Evolutionary conservation across 2,888 invertebrate genomes (phyloP).

Genomic region (Sipunculus nudus): DNA sequence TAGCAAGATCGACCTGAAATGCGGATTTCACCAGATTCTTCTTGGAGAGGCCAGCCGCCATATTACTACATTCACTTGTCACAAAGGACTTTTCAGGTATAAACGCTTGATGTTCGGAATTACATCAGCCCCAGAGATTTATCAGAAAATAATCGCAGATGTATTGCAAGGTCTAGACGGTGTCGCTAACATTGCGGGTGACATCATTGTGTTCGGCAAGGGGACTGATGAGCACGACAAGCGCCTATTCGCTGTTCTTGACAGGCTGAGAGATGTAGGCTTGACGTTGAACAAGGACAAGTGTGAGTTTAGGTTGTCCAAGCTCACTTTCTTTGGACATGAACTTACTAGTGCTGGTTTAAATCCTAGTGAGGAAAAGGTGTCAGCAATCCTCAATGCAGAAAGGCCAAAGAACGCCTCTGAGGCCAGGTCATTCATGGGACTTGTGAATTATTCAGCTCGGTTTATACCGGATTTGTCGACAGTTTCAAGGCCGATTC

Average conservation of each 20-base stretch:
- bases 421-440: slow-evolving; percentile 44
- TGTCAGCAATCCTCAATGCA: slow-evolving; percentile 24
- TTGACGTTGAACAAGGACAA: slow-evolving; percentile 7
- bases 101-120: slow-evolving; percentile 21
- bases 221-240: slow-evolving; percentile 1
- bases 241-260: slow-evolving; percentile 15
- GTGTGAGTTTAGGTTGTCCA: not conserved
- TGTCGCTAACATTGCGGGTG: slow-evolving; percentile 12
- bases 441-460: slow-evolving; percentile 29
- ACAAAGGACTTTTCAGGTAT: slow-evolving; percentile 11
- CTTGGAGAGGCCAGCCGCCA: slow-evolving; percentile 6
- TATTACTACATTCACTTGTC: slow-evolving; percentile 20
- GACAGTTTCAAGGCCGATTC: not conserved
- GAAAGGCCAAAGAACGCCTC: slow-evolving; percentile 42
- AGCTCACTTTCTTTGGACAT: slow-evolving; percentile 18
- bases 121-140: slow-evolving; percentile 20
- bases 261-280: slow-evolving; percentile 11
- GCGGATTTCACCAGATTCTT: slow-evolving; percentile 20
- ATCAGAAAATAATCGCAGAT: slow-evolving; percentile 11
- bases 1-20: slow-evolving; percentile 13
- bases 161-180: slow-evolving; percentile 4
- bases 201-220: slow-evolving; percentile 1
- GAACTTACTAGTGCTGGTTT: slow-evolving; percentile 5
- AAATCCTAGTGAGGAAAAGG: slow-evolving; percentile 1
- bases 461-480: slow-evolving; percentile 4